Conservation (phyloP, 2,113 vertebrate species). For the Rhea americana region DNA sequence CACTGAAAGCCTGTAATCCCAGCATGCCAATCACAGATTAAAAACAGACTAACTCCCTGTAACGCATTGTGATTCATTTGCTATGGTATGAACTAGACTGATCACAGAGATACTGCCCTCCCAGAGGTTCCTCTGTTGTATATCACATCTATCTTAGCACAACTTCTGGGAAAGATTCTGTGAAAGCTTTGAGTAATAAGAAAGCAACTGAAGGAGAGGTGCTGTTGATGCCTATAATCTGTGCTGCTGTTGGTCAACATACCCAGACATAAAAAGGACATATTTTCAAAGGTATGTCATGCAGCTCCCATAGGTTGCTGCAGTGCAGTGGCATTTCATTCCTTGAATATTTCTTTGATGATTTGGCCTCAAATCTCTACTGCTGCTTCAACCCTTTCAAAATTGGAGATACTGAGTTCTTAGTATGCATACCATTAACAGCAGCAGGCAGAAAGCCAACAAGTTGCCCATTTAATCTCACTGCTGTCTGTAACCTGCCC, state of each 20-base stretch:
- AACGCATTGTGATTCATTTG: neutral
- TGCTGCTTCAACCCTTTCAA: neutral
- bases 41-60: neutral
- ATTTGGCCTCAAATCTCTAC: neutral
- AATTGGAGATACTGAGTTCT: neutral
- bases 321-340: neutral
- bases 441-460: neutral
- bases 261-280: neutral
- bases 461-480: neutral
- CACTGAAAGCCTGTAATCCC: neutral
- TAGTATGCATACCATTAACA: accelerated
- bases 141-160: neutral
- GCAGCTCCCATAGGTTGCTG: neutral
- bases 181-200: neutral
- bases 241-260: neutral
- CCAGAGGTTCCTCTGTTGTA: neutral
- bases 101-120: neutral
- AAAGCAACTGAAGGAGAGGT: neutral
- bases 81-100: neutral
- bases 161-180: neutral
- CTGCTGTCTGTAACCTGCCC: neutral
- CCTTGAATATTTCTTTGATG: neutral
- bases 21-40: neutral
- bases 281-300: neutral
- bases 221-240: neutral